These are phyloP conservation scores for Hirtodrosophila confusa DNA, from an alignment of 2,888 invertebrate genomes.

Conservation along the genomic window DNA sequence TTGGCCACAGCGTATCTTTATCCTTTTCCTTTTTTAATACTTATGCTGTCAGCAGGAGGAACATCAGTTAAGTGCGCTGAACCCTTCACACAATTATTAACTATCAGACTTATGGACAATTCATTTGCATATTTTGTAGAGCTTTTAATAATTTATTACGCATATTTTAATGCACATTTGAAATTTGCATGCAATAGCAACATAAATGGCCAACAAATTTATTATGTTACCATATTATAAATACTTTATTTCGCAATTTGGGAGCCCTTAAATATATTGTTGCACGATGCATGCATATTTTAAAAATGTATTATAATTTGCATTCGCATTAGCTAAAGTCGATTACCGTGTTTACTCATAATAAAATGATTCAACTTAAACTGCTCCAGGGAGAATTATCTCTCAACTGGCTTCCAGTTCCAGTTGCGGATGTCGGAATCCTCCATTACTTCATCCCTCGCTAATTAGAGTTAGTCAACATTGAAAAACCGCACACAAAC, in stretches of 20 bases:
- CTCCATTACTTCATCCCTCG: not conserved
- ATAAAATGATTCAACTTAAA: not conserved
- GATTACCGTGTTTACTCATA: no score
- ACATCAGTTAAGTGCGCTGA: no score
- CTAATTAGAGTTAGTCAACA: conserved; percentile 55
- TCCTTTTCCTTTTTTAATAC: no score
- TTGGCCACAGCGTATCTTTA: no score
- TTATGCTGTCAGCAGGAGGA: no score
- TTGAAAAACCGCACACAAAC: conserved; percentile 49
- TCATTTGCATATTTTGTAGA: conserved; percentile 29
- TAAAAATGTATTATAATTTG: no score
- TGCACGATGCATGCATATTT: no score
- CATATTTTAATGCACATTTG: conserved; percentile 19
- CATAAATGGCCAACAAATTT: conserved; percentile 34
- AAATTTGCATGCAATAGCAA: conserved; percentile 4
- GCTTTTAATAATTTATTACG: conserved; percentile 29
- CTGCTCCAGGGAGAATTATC: not conserved
- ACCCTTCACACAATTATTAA: conserved; percentile 17
- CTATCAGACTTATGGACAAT: conserved; percentile 23
- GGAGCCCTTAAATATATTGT: no score
- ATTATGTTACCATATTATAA: conserved; percentile 12
- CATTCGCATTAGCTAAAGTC: not conserved
- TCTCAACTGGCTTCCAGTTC: not conserved
- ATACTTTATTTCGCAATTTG: conserved; percentile 19
- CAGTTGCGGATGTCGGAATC: no score